Base-by-base conservation (phyloP, 2,113 vertebrate genomes). In the Pelvicachromis taeniatus region DNA sequence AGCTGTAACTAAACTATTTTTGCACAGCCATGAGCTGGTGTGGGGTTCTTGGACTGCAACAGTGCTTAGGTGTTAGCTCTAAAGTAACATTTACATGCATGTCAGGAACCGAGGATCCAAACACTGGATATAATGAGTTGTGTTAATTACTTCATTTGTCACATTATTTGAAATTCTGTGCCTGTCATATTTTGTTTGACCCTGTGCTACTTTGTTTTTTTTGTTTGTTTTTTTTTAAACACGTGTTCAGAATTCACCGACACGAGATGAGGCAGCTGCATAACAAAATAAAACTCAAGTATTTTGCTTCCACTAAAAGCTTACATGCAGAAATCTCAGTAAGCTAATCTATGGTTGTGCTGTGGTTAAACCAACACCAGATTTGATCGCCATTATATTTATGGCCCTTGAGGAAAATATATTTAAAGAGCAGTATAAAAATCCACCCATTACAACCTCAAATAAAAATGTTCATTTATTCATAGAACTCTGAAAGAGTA, bases 381-480 rank as follows among this genome's bases (percentile, higher is more conserved):
- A 78, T 84, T 73, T 78, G 35, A 73, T 73, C 73, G 31, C 59
- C 45, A 81, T 81, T 33, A 19, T 78, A 31, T 52, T 52, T 75
- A 63, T 59, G 63, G 73, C 56, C 40, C 40, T 80, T 16, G 50
- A 59, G 53, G 40, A 53, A 14, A 19, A 77, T 16, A 19, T 50
- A 17, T 56, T 83, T 42, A 85, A 87, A 81, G 12, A 52, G 23
- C 31, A 19, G 70, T 86, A 75, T 80, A 82, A 31, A 88, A 81
- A 85, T 90, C 78, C 84, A 56, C n/a, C 40, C 4, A 10, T 59
- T n/a, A 23, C 6, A 33, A 79, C 84, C 85, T 82, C 78, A 82
- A 82, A 78, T 84, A 33, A 78, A 78, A 82, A 61, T 61, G 52
- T 65, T 54, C n/a, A 87, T 81, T 81, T 48, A 82, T 84, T 85